phyloP scores from a whole-genome alignment of 2,888 invertebrate genomes.

The Tricholauxania praeusta region DNA sequence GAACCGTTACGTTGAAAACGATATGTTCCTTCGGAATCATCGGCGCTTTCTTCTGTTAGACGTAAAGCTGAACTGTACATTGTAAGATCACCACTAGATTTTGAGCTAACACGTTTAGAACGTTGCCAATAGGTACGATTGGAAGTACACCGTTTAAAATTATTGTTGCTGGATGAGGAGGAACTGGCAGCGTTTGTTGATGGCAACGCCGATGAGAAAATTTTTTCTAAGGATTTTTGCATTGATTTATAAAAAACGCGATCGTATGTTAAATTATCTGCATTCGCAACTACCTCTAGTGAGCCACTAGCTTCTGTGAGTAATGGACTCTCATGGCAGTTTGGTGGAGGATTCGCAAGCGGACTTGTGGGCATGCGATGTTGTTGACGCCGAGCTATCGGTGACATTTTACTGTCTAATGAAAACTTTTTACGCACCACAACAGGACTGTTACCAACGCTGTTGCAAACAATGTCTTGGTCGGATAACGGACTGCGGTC shows the following conservation, averaged over 20 bases:
- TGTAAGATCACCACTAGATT: conserved; percentile 66
- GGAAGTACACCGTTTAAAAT: conserved; percentile 35
- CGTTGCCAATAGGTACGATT: conserved; percentile 53
- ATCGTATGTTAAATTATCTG: conserved; percentile 66
- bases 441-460: conserved; percentile 61
- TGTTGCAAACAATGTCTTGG: conserved; percentile 51
- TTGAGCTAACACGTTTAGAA: conserved; percentile 62
- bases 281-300: conserved; percentile 50
- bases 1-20: conserved; percentile 65
- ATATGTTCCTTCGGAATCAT: conserved; percentile 49
- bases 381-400: conserved; percentile 43
- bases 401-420: conserved; percentile 63
- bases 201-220: conserved; percentile 55
- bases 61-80: conserved; percentile 62
- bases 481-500: conserved; percentile 41
- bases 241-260: conserved; percentile 64
- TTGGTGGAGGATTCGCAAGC: conserved; percentile 7
- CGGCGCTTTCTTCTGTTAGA: conserved; percentile 48
- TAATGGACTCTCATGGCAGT: conserved; percentile 29
- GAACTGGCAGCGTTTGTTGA: conserved; percentile 25
- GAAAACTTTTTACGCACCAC: conserved; percentile 64
- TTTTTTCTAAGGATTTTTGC: conserved; percentile 63
- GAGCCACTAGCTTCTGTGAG: conserved; percentile 38
- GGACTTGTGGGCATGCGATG: conserved; percentile 31
- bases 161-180: neutral